phyloP scores from a whole-genome alignment of 2,888 invertebrate genomes.

The Drosophila borborema region DNA sequence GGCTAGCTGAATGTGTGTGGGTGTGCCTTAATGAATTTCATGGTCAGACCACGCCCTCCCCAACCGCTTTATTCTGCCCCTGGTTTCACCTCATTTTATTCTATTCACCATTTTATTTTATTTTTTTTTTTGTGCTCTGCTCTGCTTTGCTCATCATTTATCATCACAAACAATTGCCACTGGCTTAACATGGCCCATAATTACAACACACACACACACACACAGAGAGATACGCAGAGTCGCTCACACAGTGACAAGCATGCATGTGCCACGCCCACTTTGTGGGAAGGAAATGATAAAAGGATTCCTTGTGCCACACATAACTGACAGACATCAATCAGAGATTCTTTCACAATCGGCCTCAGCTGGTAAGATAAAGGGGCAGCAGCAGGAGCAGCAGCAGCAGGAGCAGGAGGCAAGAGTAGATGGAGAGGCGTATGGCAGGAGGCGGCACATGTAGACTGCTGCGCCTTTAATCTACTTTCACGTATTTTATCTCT shows the following conservation, averaged over 20 bases:
- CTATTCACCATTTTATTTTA: not conserved
- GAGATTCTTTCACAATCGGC: conserved; percentile 53
- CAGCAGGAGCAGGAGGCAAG: not conserved
- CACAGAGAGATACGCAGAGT: not conserved
- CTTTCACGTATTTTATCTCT: conserved; percentile 62
- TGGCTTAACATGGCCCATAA: conserved; percentile 67
- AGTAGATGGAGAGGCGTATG: not conserved
- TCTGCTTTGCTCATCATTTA: conserved; percentile 63
- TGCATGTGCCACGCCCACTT: conserved; percentile 14
- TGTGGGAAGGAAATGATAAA: conserved; percentile 55
- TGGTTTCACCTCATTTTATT: conserved; percentile 14
- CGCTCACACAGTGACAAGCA: conserved; percentile 9
- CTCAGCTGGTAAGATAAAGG: not conserved
- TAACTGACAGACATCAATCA: conserved; percentile 75
- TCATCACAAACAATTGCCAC: conserved; percentile 78
- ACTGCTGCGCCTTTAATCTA: conserved; percentile 60
- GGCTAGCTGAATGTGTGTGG: conserved; percentile 3
- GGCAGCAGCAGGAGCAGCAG: too few species aligned
- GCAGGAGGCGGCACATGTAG: not conserved
- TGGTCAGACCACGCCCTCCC: conserved; percentile 33
- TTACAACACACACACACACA: conserved; percentile 58
- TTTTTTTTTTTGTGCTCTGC: conserved; percentile 1
- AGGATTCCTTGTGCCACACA: conserved; percentile 60
- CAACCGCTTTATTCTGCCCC: not conserved
- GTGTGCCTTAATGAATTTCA: conserved; percentile 58